A percentile compares a stretch with the other conserved stretches of the same genome.
phyloP scores from a whole-genome alignment of 2,113 vertebrate genomes.

The Epinephelus fuscoguttatus region DNA sequence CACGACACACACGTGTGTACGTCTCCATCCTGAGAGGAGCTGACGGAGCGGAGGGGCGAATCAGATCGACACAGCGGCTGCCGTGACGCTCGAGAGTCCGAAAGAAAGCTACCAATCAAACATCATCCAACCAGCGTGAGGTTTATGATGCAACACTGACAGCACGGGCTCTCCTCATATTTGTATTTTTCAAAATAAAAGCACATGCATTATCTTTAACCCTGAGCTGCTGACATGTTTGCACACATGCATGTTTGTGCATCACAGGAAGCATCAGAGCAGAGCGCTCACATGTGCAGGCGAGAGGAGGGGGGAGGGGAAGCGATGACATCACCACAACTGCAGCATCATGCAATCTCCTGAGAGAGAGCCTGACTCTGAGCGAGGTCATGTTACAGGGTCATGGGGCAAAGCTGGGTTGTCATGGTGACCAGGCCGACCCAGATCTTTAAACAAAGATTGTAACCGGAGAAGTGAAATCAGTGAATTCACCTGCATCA shows the following conservation, averaged over 20 bases:
- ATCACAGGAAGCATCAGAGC: constrained; percentile 13
- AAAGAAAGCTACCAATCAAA: neutral
- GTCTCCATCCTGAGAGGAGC: neutral
- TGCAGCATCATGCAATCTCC: constrained; percentile 25
- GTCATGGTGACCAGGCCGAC: constrained; percentile 7
- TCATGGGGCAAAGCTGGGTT: constrained; percentile 30
- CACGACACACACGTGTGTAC: neutral
- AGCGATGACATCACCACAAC: constrained; percentile 60
- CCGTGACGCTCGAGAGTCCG: too few relatives aligned
- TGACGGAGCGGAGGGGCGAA: neutral
- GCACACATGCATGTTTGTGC: neutral
- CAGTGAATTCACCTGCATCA: too few relatives aligned
- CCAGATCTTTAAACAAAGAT: neutral
- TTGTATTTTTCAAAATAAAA: neutral
- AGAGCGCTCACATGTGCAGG: neutral
- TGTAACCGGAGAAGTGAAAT: neutral
- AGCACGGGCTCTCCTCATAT: too few relatives aligned
- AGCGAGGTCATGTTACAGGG: constrained; percentile 31
- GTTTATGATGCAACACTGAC: neutral
- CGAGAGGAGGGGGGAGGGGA: neutral
- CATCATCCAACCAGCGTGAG: neutral
- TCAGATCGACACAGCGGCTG: too few relatives aligned
- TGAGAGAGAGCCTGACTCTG: constrained; percentile 2
- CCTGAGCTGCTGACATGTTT: too few relatives aligned
- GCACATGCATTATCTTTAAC: neutral